Evolutionary conservation across 2,113 vertebrate genomes (phyloP).

Genomic region (Furnarius figulus): DNA sequence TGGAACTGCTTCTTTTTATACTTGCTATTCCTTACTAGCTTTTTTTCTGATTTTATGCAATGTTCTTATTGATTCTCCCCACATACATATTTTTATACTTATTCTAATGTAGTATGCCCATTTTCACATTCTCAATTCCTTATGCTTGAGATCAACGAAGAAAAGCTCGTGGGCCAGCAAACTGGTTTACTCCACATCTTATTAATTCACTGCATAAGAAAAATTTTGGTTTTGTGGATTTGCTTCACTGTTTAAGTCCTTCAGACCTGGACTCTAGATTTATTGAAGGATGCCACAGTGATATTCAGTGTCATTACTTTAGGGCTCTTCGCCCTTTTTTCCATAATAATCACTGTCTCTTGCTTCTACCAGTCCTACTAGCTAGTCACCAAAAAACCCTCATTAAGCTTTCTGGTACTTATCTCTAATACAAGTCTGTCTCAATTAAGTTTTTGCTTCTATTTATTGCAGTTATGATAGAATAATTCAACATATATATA

Average conservation of each 20-base stretch:
- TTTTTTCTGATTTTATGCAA: not conserved
- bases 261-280: not conserved
- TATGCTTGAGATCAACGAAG: not conserved
- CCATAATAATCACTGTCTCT: not conserved
- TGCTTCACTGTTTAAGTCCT: not conserved
- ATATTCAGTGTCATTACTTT: not conserved
- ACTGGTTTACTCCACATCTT: not conserved
- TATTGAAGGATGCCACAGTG: not conserved
- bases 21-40: not conserved
- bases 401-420: not conserved
- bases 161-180: not conserved
- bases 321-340: not conserved
- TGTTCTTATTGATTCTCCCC: not conserved
- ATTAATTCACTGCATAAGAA: not conserved
- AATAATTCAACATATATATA: not conserved
- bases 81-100: not conserved
- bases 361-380: not conserved
- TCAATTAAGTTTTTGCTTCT: not conserved
- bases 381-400: accelerated
- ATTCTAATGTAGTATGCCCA: not conserved
- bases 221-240: not conserved
- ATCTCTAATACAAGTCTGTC: not conserved
- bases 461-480: not conserved
- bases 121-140: not conserved
- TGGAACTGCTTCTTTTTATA: not conserved